Base-by-base conservation (phyloP, 2,888 invertebrate genomes). In the Hydrotaea diabolus region DNA sequence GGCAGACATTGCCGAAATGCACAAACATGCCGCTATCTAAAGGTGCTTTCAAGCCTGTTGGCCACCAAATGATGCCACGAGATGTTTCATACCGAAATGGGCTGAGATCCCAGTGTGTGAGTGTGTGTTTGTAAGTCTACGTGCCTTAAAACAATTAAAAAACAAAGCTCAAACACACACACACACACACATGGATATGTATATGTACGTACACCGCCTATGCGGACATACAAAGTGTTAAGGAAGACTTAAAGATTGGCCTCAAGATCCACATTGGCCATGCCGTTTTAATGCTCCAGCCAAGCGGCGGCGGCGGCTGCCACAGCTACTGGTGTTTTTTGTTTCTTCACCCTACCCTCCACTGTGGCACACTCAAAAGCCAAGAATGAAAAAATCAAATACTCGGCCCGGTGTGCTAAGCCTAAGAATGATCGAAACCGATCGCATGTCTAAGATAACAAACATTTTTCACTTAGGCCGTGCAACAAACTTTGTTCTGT, bases 371-470 rank as follows among this genome's bases (percentile, higher is more conserved):
- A 74, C n/a, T 78, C 75, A 39, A 66, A 1, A 69, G 46, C 21
- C 21, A 46, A 46, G 46, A 46, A 69, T 15, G 19, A 8, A 43
- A 66, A 49, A 74, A 78, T 69, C 62, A 46, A 46, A 57, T 43
- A 80, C 71, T 72, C 74, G 26, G 73, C 77, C 8, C 23, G 31
- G 4, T 39, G 57, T 66, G 59, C 66, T 82, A 77, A 79, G 82
- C 79, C 73, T 78, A 83, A 87, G 87, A 86, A 76, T 88, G 87
- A 87, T 86, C 86, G 86, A 86, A 85, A 87, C 86, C 83, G 90
- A 91, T 90, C 89, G 91, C 91, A 88, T 90, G 91, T 89, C 87
- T 84, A 84, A 87, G 90, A 90, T 90, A 91, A 90, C 88, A 88
- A 82, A 80, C 89, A 87, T 86, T 87, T 85, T 87, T 85, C 87